A percentile compares a stretch with the other conserved stretches of the same genome.
These are phyloP conservation scores for Raja brachyura DNA, from an alignment of 2,113 vertebrate genomes.

Conservation along the genomic window DNA sequence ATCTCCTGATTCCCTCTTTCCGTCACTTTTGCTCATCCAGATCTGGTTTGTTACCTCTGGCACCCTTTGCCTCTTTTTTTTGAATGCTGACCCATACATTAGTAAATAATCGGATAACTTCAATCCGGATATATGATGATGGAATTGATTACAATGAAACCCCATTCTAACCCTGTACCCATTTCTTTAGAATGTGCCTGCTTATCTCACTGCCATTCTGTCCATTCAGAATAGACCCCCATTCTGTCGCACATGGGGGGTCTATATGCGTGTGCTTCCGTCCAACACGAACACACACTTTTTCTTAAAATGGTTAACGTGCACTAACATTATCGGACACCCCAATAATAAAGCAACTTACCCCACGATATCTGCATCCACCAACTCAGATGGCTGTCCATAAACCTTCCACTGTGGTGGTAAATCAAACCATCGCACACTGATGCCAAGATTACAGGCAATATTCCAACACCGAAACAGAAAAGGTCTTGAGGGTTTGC, in stretches of 20 bases:
- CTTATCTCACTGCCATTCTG: background rate
- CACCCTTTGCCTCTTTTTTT: background rate
- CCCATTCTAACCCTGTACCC: background rate
- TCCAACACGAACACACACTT: background rate
- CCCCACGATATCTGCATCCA: background rate
- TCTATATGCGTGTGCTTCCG: background rate
- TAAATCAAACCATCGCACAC: background rate
- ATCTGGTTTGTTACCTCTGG: background rate
- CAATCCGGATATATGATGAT: no score
- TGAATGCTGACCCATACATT: no score
- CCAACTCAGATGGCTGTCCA: background rate
- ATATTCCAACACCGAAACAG: background rate
- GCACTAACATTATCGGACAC: background rate
- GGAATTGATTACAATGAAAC: no score
- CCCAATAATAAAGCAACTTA: conserved; percentile 1
- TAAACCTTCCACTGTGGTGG: background rate
- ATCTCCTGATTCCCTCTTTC: no score
- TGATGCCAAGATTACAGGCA: background rate
- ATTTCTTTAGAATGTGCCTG: background rate
- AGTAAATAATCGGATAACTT: no score
- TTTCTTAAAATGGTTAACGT: background rate
- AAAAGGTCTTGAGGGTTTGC: background rate
- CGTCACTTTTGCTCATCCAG: no score
- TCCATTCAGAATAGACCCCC: background rate
- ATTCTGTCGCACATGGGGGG: background rate